Base-by-base conservation (phyloP, 2,113 vertebrate genomes). In the Rhynchomys soricoides region DNA sequence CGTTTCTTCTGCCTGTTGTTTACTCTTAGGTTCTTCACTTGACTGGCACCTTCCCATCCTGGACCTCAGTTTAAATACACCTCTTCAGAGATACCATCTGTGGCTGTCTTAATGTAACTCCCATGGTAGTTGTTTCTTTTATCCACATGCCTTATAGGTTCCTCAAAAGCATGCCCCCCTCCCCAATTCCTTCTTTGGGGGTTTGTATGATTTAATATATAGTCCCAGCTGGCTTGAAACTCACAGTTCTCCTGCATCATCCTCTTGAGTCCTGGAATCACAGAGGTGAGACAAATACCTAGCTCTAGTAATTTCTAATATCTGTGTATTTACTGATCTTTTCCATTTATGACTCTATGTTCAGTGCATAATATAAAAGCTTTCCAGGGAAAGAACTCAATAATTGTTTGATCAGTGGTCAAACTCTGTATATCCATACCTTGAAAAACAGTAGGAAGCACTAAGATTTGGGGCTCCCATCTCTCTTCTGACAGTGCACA, bases 381-480 rank as follows among this genome's bases (percentile, higher is more conserved):
- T 94, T 83, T 11, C 50, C 17, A 34, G 55, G 26, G 86, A 22
- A 31, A 77, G 75, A 68, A 50, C 12, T 62, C 89, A 70, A 3
- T 92, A 91, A 79, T 71, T 93, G 5, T 86, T 94, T 92, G 31
- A 73, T 81, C 85, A 96, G 52, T 96, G 19, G 55, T 55, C 95
- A 57, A 91, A 40, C 74, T 83, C 64, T 81, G 8, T 74, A 3
- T 71, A 75, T 73, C 85, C 24, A 52, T 55, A 21, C 7, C 83
- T 96, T 96, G 50, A 90, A 91, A 96, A 94, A 81, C 70, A 87
- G 0, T 83, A 71, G 79, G 86, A 94, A 94, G n/a, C 64, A 15
- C 45, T 62, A 34, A 64, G 57, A n/a, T 66, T 92, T 90, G 79
- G 70, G 7, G 26, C 21, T 40, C 71, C 37, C 75, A 13, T 12